Evolutionary conservation across 2,888 invertebrate species (phyloP), one percentile per base, ranked within the genome.

Genomic region (Fragum whitleyi): DNA sequence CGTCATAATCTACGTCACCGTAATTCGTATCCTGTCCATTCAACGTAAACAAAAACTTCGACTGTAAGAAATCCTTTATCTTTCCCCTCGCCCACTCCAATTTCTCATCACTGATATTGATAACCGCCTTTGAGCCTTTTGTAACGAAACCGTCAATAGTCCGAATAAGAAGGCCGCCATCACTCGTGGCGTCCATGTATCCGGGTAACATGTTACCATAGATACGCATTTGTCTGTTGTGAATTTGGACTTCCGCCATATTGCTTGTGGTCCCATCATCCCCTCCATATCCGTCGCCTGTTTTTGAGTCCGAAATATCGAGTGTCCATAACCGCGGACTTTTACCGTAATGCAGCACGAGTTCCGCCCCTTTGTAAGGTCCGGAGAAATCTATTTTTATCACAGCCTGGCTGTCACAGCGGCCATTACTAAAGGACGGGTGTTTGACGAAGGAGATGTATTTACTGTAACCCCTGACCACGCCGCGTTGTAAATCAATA

Each of bases 231-330:
- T 93, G 93, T 11, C 91, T 77, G 83, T 93, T 93, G 70, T 90
- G 89, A 28, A 93, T 89, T 62, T 93, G 92, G n/a, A 88, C 85
- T 76, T 93, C 93, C 14, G 93, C 93, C 89, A 89, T 92, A 84
- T 92, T 91, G 72, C 88, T 88, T 1, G 90, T 92, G 9, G 91
- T 88, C 0, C 89, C 89, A 74, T 89, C 89, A 74, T 92, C 91
- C 0, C 90, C 91, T 1, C 93, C 93, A 74, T 90, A 91, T 0
- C 93, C 93, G 73, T 93, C 91, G 0, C 92, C 92, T 0, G 88
- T 88, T 0, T 88, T 86, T 0, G 92, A 92, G 79, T 93, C 93
- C 0, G 92, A 90, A 21, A 93, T 87, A 79, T 93, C 91, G 57
- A 93, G 82, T 1, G 93, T 93, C 93, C 93, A 93, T 26, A 92